These are phyloP conservation scores for Callocephalon fimbriatum DNA, from an alignment of 2,113 vertebrate species.

Conservation along the genomic window DNA sequence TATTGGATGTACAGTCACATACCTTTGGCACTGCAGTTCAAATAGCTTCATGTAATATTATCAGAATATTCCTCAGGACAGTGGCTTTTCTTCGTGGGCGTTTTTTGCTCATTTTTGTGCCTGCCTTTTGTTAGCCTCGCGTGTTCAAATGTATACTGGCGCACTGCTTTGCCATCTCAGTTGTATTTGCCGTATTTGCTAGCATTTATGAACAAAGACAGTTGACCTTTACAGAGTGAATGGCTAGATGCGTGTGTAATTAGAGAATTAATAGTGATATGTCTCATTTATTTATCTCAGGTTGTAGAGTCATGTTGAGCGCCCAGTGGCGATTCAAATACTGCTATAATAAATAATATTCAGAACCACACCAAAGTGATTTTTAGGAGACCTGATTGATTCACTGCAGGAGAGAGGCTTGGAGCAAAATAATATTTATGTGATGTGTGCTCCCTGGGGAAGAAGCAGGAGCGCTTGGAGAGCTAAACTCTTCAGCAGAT, in stretches of 20 bases:
- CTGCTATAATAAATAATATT: neutral
- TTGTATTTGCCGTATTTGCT: neutral
- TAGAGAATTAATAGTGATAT: slow-evolving; percentile 23
- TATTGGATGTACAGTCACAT: neutral
- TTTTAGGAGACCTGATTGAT: neutral
- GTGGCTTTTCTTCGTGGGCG: neutral
- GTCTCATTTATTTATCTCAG: slow-evolving; percentile 36
- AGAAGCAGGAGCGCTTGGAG: neutral
- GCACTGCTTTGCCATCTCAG: neutral
- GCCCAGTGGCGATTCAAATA: neutral
- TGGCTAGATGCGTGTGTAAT: slow-evolving; percentile 39
- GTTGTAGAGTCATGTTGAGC: neutral
- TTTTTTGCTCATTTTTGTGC: neutral
- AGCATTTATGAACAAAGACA: slow-evolving; percentile 38
- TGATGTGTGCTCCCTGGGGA: neutral
- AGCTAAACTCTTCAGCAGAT: neutral
- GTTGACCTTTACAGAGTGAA: slow-evolving; percentile 52
- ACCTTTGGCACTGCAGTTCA: neutral
- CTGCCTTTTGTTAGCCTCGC: neutral
- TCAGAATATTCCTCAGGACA: neutral
- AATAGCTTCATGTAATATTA: neutral
- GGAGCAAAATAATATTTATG: neutral
- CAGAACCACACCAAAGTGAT: neutral
- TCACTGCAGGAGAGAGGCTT: neutral
- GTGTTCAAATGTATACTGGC: neutral